Evolutionary conservation across 2,113 vertebrate genomes (phyloP), one percentile per base, ranked within the genome.

Genomic region (Hiodon alosoides): DNA sequence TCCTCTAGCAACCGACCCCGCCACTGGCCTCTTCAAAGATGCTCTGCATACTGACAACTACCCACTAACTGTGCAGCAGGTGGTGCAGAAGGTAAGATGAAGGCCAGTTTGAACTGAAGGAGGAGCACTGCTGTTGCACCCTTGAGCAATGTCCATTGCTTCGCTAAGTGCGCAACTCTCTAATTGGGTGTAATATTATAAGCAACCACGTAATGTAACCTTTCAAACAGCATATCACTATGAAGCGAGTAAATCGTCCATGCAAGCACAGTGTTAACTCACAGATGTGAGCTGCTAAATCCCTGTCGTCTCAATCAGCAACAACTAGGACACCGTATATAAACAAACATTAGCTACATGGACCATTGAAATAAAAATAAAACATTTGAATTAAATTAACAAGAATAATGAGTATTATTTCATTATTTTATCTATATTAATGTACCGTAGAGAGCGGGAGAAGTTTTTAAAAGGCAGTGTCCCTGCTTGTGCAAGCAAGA

Each of bases 231-330:
- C 31, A 31, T 60, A 62, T 50, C 53, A 46, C 60, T 11, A 55
- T 54, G 64, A 14, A 65, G 17, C 54, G 50, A 31, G n/a, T 64
- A 71, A 59, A 75, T 65, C 75, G 69, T 74, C 51, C 47, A 55
- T 67, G 53, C 74, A 47, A 31, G 61, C 11, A 60, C 76, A 78
- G 60, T 71, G 79, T 79, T 78, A 74, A 74, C 72, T 77, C 72
- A 77, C 67, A 76, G 67, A 71, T 79, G 79, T 70, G 62, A 67
- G 58, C 13, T 77, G 71, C 73, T 73, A 79, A 76, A 80, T 64
- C 65, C 71, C 73, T 67, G 8, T 57, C 76, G 73, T 68, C 76
- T 62, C 68, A 59, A 62, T 17, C 55, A 62, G 73, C 77, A 79
- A 79, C 78, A 14, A 14, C 11, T 61, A 61, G n/a, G n/a, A 61